These are phyloP conservation scores for Cyanistes caeruleus DNA, from an alignment of 2,113 vertebrate genomes.

Conservation along the genomic window DNA sequence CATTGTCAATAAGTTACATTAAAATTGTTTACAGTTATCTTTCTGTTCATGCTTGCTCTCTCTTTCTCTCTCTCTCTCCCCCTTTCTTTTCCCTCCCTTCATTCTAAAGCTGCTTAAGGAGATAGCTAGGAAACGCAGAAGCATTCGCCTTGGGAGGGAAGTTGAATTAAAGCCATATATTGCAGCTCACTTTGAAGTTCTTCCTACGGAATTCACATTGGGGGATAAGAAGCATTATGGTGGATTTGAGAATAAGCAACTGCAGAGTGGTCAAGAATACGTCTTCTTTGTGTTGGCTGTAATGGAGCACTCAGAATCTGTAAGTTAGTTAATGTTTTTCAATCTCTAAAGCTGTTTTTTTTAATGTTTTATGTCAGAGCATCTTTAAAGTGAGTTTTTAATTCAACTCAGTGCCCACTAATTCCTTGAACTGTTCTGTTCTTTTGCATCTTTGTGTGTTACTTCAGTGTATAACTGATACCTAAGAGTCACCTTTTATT, in stretches of 20 bases:
- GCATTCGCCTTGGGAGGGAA: slow-evolving; percentile 88
- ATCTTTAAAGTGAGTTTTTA: neutral
- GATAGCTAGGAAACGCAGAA: slow-evolving; percentile 92
- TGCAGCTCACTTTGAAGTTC: slow-evolving; percentile 92
- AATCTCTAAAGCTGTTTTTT: neutral
- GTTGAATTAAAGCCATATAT: slow-evolving; percentile 94
- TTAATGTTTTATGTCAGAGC: accelerated
- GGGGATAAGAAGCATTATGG: slow-evolving; percentile 92
- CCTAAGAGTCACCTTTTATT: neutral
- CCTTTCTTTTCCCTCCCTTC: neutral
- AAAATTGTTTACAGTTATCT: slow-evolving; percentile 56
- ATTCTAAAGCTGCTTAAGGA: slow-evolving; percentile 88
- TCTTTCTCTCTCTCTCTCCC: neutral
- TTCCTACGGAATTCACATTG: slow-evolving; percentile 93
- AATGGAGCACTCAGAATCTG: slow-evolving; percentile 94
- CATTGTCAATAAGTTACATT: neutral
- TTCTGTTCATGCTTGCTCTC: slow-evolving; percentile 27
- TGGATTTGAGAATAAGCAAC: slow-evolving; percentile 96
- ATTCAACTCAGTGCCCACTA: neutral
- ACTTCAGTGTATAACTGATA: neutral
- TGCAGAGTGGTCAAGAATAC: slow-evolving; percentile 95
- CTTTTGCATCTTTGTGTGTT: neutral
- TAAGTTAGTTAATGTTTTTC: slow-evolving; percentile 73
- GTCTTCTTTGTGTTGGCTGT: slow-evolving; percentile 96
- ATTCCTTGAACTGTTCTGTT: neutral